Evolutionary conservation across 2,888 invertebrate species (phyloP).

Genomic region (Bombyx huttoni): DNA sequence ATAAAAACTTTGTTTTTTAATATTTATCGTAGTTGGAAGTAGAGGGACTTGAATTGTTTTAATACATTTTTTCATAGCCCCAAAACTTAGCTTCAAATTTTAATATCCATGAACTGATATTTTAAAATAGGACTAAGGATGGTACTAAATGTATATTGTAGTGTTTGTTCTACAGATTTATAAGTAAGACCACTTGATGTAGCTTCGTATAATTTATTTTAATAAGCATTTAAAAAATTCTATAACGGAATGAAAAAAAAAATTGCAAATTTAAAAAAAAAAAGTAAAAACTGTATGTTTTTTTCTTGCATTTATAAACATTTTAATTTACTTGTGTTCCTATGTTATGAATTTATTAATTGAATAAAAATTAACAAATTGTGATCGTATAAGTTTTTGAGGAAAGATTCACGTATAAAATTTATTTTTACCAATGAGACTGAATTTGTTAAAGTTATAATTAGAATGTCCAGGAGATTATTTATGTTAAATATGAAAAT

Average conservation of each 20-base stretch:
- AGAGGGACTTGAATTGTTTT: neutral
- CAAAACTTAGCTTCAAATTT: neutral
- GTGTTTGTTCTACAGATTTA: neutral
- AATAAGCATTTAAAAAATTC: neutral
- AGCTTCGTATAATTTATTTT: neutral
- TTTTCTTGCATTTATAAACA: constrained; percentile 32
- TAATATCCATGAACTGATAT: neutral
- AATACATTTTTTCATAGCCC: neutral
- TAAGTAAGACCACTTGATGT: neutral
- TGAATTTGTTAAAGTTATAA: constrained; percentile 64
- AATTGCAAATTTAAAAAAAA: neutral
- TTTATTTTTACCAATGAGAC: constrained; percentile 64
- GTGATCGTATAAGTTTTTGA: constrained; percentile 37
- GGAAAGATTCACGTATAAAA: constrained; percentile 42
- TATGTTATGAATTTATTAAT: constrained; percentile 20
- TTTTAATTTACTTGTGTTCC: constrained; percentile 20
- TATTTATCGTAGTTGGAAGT: neutral
- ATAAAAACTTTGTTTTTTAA: neutral
- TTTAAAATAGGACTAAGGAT: neutral
- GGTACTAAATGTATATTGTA: neutral
- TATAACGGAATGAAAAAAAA: neutral
- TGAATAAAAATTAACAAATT: constrained; percentile 20
- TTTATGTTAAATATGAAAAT: constrained; percentile 31
- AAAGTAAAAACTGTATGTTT: neutral
- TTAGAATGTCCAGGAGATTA: constrained; percentile 47